Evolutionary conservation across 2,888 invertebrate species (phyloP).

Genomic region (Neocrepidodera transversa): DNA sequence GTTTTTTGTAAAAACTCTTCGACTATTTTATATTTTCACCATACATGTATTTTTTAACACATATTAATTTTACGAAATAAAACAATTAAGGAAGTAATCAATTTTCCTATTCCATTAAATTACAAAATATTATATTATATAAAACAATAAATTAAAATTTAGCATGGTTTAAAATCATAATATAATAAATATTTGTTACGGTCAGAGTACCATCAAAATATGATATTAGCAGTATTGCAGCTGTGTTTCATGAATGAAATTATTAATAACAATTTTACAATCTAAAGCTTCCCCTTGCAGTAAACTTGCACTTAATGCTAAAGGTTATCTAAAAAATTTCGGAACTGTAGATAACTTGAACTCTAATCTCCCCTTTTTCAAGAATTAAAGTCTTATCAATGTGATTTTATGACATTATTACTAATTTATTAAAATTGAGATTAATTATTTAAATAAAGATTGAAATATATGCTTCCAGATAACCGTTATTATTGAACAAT

Average conservation of each 20-base stretch:
- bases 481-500: slow-evolving; percentile 42
- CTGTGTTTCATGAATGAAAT: slow-evolving; percentile 12
- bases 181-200: slow-evolving; percentile 1
- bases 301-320: slow-evolving; percentile 2
- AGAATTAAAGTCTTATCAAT: slow-evolving; percentile 15
- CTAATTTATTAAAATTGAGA: slow-evolving; percentile 30
- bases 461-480: slow-evolving; percentile 17
- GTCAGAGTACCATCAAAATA: slow-evolving; percentile 16
- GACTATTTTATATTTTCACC: too few species aligned
- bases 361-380: slow-evolving; percentile 6
- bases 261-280: slow-evolving; percentile 10
- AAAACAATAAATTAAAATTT: background rate
- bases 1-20: too few species aligned
- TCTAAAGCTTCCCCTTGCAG: slow-evolving; percentile 9
- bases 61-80: too few species aligned
- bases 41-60: too few species aligned
- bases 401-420: slow-evolving; percentile 23
- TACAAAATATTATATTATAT: too few species aligned
- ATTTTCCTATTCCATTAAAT: too few species aligned
- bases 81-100: too few species aligned
- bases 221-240: slow-evolving; percentile 9
- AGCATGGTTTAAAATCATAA: background rate
- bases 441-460: slow-evolving; percentile 25
- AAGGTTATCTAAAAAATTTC: slow-evolving; percentile 10
- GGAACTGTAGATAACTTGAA: slow-evolving; percentile 13